Conservation (phyloP, 1,140 invertebrate species). For the Solenopsis fugax region DNA sequence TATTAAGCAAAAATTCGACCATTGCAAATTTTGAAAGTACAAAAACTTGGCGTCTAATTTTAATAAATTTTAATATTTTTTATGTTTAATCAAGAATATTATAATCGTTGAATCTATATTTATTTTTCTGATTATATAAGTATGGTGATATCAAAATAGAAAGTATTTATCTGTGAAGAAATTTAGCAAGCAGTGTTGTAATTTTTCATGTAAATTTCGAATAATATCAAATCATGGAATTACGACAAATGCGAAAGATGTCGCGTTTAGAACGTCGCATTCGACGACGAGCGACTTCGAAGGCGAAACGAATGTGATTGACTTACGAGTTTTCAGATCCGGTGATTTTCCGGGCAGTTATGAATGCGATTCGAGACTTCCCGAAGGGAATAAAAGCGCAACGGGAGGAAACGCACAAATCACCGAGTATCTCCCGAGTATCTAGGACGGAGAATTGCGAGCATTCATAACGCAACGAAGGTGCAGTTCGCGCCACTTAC, state of each 20-base stretch:
- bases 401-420: constrained; percentile 63
- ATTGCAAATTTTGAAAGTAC: too few relatives aligned
- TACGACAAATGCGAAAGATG: not conserved
- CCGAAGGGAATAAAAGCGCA: constrained; percentile 46
- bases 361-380: constrained; percentile 57
- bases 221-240: not conserved
- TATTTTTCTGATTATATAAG: not conserved
- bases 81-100: not conserved
- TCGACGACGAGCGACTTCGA: constrained; percentile 20
- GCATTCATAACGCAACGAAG: constrained; percentile 72
- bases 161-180: not conserved
- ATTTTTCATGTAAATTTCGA: not conserved
- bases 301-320: constrained; percentile 30
- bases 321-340: constrained; percentile 61
- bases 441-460: constrained; percentile 68
- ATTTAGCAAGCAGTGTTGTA: not conserved
- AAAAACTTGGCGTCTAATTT: too few relatives aligned
- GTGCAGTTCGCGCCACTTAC: constrained; percentile 68
- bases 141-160: not conserved
- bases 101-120: not conserved
- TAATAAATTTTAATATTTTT: not conserved
- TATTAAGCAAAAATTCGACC: too few relatives aligned
- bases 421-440: constrained; percentile 61
- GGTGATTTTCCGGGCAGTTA: constrained; percentile 45
- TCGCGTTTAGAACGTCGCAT: not conserved